Evolutionary conservation across 2,113 vertebrate genomes (phyloP), one percentile per base, ranked within the genome.

Genomic region (Thalassoma bifasciatum): DNA sequence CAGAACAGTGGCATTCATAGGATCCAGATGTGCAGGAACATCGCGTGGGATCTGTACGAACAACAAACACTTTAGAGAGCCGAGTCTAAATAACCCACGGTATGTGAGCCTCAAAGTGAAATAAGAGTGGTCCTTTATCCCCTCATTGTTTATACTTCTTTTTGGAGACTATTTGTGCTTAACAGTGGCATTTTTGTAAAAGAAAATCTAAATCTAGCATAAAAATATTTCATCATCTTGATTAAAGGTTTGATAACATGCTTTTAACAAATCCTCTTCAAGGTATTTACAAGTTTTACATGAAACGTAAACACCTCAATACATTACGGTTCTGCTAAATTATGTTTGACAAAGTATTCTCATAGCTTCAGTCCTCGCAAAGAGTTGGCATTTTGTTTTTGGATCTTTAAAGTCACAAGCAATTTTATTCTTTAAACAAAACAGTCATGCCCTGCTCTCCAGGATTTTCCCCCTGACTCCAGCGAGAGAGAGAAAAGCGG

Each of bases 21-120:
- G 40, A 80, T 44, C 53, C 79, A 90, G 84, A 91, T 88, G 87
- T 87, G 37, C 50, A 64, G 23, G 67, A 70, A 54, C 67, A 60
- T 86, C 1, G 68, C 72, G 50, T 72, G 66, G 34, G 75, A 85
- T 46, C 60, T 21, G n/a, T 54, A 56, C 46, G 79, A 58, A 73
- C 53, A 82, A 84, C 44, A 61, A 85, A 60, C 42, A 51, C 42
- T 62, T 67, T 63, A 63, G 8, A 78, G 65, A 67, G 74, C 21
- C 79, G 62, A 81, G 24, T 51, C 61, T 63, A 63, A 86, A 80
- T 16, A 74, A 77, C 50, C 72, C 56, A 63, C 56, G 52, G 72
- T 57, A 80, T 49, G 17, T 75, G 51, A 46, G 21, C 53, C 53
- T 82, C 9, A 75, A 63, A 77, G 19, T 46, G 44, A 66, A 77